Conservation (phyloP, 1,140 invertebrate genomes). For the Dysdera silvatica region DNA sequence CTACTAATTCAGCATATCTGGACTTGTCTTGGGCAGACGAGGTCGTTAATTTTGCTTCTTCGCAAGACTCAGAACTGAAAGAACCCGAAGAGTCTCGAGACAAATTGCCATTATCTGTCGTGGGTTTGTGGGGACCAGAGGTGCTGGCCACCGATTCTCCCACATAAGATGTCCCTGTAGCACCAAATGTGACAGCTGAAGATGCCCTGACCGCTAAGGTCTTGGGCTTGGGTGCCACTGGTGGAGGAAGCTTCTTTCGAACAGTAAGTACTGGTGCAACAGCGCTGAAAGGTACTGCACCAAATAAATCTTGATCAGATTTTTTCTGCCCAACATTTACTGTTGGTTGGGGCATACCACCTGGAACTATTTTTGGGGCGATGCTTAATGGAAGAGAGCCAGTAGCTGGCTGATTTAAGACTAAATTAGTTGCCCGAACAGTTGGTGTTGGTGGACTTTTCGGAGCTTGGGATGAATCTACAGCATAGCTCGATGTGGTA, state of each 20-base stretch:
- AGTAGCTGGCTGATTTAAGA: conserved; percentile 12
- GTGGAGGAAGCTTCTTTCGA: conserved; percentile 13
- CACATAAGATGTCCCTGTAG: too few relatives aligned
- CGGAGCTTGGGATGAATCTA: neutral
- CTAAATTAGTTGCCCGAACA: conserved; percentile 16
- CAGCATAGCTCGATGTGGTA: too few relatives aligned
- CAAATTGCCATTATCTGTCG: conserved; percentile 21
- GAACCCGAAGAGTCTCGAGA: conserved; percentile 22
- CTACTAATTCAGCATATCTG: conserved; percentile 21
- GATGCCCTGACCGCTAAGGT: neutral
- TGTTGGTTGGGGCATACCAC: conserved; percentile 22
- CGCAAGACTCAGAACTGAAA: conserved; percentile 15
- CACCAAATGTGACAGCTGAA: neutral
- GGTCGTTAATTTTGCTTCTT: conserved; percentile 16
- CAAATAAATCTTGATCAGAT: conserved; percentile 51
- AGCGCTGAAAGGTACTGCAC: conserved; percentile 52
- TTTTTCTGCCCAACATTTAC: conserved; percentile 29
- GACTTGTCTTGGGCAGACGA: conserved; percentile 8
- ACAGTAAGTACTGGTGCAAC: conserved; percentile 14
- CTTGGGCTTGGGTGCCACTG: conserved; percentile 20
- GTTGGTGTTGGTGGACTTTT: neutral
- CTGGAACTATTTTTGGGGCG: too few relatives aligned
- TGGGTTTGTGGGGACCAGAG: neutral
- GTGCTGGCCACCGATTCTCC: conserved; percentile 2
- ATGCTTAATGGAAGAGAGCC: too few relatives aligned